phyloP scores from a whole-genome alignment of 2,113 vertebrate genomes.

The Pseudopodoces humilis region DNA sequence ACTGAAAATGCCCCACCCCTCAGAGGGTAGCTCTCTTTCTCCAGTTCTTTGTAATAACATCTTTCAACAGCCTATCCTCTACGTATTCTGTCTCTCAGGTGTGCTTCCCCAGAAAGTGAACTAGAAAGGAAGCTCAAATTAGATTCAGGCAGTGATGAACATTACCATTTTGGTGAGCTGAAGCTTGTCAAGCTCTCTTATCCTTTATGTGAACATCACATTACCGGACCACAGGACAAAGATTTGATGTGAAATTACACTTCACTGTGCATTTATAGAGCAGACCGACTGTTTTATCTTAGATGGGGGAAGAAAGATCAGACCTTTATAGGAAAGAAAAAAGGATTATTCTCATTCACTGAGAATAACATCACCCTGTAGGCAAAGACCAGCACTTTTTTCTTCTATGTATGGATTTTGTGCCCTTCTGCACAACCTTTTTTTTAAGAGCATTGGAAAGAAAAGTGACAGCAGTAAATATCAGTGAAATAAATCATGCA shows the following conservation, averaged over 20 bases:
- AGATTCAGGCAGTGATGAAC: conserved; percentile 45
- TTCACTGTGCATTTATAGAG: conserved; percentile 51
- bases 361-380: not conserved
- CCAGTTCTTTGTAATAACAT: not conserved
- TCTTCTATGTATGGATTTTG: conserved; percentile 27
- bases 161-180: conserved; percentile 57
- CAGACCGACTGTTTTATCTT: conserved; percentile 36
- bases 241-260: conserved; percentile 62
- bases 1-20: not conserved
- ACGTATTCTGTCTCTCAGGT: not conserved
- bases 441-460: not conserved
- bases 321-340: not conserved
- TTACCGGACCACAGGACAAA: not conserved
- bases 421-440: not conserved
- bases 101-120: not conserved
- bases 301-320: conserved; percentile 3
- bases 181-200: conserved; percentile 49
- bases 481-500: conserved; percentile 25
- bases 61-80: not conserved
- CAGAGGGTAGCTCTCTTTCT: not conserved
- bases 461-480: conserved; percentile 31
- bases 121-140: conserved; percentile 17
- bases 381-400: not conserved
- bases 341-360: not conserved
- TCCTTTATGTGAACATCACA: conserved; percentile 19